Evolutionary conservation across 2,113 vertebrate genomes (phyloP), one percentile per base, ranked within the genome.

Genomic region (Seriola aureovittata): DNA sequence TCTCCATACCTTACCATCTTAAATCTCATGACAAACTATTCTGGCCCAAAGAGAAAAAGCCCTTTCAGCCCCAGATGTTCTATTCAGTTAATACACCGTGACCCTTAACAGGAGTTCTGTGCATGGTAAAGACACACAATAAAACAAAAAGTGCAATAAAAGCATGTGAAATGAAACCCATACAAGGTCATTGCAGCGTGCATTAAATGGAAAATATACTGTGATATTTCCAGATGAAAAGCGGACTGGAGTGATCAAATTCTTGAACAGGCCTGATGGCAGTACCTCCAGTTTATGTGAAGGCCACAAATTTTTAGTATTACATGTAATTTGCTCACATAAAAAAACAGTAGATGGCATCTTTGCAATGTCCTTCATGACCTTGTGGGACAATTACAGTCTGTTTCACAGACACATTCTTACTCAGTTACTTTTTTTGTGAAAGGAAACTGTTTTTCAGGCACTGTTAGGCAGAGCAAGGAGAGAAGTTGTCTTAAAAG

Each of bases 21-120:
- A 94, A 96, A 96, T 97, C 97, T 96, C 95, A 98, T 98, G 97
- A 97, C 97, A 98, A 98, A 98, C 97, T 97, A 97, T 96, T 95
- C 93, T 92, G 85, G 91, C 91, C 93, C 94, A 94, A 95, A 93
- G 90, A 94, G 91, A 87, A 90, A 48, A 85, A 81, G 52, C 34
- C 65, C 78, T 48, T 81, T 74, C 62, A 82, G 10, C 54, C 16
- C 8, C 70, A 67, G 34, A 81, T 29, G 66, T 89, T 76, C 66
- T 67, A 29, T 78, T 86, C 17, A 76, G 40, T 75, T 81, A 73
- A 65, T 85, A 75, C 75, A 76, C 71, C 32, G 3, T 54, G 19
- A 64, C 32, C 66, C 38, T 29, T 32, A 81, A 58, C 58, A 8
- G 19, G 57, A 50, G 11, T 64, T 71, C 65, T 14, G 17, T 83